Conservation (phyloP, 2,797 vertebrate genomes). For the Dryobates pubescens region DNA sequence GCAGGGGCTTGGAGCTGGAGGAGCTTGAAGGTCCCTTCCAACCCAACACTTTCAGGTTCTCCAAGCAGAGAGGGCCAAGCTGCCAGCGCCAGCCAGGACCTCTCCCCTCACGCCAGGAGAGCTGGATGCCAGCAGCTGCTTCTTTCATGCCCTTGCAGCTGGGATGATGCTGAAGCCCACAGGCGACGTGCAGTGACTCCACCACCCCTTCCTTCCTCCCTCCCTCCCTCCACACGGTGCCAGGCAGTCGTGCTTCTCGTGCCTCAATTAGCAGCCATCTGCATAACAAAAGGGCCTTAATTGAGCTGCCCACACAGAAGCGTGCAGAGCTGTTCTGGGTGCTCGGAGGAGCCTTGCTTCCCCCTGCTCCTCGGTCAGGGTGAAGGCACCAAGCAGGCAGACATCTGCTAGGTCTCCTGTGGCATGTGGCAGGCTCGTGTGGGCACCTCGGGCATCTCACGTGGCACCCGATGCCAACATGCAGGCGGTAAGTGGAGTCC, state of each 20-base stretch:
- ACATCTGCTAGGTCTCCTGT: neutral
- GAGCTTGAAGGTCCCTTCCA: too few relatives aligned
- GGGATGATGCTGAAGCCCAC: too few relatives aligned
- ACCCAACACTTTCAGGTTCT: too few relatives aligned
- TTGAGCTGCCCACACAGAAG: neutral
- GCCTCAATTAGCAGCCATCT: neutral
- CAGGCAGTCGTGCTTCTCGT: neutral
- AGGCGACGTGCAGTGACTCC: too few relatives aligned
- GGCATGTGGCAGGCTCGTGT: neutral
- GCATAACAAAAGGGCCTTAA: neutral
- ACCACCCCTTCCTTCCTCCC: too few relatives aligned
- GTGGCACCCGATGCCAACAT: neutral
- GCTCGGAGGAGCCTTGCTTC: neutral
- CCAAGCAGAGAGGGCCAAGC: too few relatives aligned
- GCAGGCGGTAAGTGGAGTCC: neutral
- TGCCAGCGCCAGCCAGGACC: too few relatives aligned
- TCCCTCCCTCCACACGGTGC: neutral
- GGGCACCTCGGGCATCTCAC: rapidly evolving
- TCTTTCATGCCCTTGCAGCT: too few relatives aligned
- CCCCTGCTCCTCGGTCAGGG: rapidly evolving
- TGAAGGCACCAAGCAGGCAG: neutral
- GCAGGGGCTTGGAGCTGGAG: too few relatives aligned
- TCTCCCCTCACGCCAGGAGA: too few relatives aligned
- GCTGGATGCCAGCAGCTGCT: too few relatives aligned
- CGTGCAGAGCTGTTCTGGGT: neutral